Evolutionary conservation across 2,888 invertebrate genomes (phyloP).

Genomic region (Euzetes globulus): DNA sequence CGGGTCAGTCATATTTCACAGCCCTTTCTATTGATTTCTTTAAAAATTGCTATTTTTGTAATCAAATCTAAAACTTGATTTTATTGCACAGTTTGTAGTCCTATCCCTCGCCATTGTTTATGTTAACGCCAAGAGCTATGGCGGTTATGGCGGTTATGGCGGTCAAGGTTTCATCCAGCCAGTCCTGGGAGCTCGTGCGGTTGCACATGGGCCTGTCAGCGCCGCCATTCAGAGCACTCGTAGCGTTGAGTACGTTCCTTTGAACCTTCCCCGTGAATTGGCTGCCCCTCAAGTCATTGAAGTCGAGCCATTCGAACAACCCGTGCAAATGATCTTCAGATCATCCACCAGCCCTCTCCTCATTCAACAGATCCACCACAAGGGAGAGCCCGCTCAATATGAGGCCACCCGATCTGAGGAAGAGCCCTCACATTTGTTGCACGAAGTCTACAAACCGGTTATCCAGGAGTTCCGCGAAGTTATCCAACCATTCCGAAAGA

Average conservation of each 20-base stretch:
- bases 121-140: not conserved
- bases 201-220: not conserved
- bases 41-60: not conserved
- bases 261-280: not conserved
- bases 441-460: constrained; percentile 15
- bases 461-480: constrained; percentile 6
- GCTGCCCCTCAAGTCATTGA: not conserved
- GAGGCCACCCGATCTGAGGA: constrained; percentile 25
- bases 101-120: not conserved
- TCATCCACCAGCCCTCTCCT: not conserved
- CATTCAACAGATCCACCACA: not conserved
- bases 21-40: not conserved
- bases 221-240: constrained; percentile 9
- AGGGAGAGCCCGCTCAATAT: not conserved
- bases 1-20: not conserved
- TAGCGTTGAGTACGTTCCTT: constrained; percentile 5
- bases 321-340: not conserved
- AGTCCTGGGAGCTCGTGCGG: too few species aligned
- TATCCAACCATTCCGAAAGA: constrained; percentile 21
- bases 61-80: too few species aligned
- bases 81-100: not conserved
- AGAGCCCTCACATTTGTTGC: constrained; percentile 7
- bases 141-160: constrained; percentile 12
- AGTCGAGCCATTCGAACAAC: constrained; percentile 5
- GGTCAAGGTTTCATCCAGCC: too few species aligned